phyloP scores from a whole-genome alignment of 1,140 invertebrate species.

The Pseudachorutes palmiensis region DNA sequence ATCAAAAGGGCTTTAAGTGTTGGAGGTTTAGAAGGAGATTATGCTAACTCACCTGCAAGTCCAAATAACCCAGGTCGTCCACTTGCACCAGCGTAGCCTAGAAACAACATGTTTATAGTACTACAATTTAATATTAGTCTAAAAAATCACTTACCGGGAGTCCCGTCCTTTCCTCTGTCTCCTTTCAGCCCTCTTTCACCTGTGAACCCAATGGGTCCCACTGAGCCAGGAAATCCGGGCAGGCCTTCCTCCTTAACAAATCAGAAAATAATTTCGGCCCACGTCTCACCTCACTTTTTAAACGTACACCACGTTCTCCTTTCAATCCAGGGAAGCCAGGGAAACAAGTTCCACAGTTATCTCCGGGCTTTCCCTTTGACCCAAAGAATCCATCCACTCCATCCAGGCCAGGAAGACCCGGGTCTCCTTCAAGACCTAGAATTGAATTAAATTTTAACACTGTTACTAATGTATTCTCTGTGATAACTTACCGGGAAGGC shows the following conservation, averaged over 20 bases:
- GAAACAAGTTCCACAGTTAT: constrained; percentile 29
- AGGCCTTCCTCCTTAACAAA: constrained; percentile 12
- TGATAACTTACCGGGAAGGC: constrained; percentile 20
- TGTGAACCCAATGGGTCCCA: constrained; percentile 18
- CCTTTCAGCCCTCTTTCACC: constrained; percentile 28
- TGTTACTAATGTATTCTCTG: neutral
- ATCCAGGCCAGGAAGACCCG: constrained; percentile 17
- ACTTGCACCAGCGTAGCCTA: constrained; percentile 19
- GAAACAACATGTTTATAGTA: neutral
- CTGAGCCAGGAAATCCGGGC: constrained; percentile 6
- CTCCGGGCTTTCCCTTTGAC: constrained; percentile 19
- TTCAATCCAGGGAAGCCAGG: constrained; percentile 30
- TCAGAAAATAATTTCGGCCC: neutral
- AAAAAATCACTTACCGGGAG: neutral
- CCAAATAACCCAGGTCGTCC: constrained; percentile 27
- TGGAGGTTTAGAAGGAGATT: neutral
- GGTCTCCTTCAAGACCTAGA: neutral
- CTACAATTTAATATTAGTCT: neutral
- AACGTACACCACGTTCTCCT: constrained; percentile 20
- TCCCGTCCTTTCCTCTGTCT: neutral
- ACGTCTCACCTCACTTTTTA: no score
- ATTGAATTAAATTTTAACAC: neutral
- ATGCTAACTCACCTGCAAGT: constrained; percentile 18
- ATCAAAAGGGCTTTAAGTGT: constrained; percentile 1
- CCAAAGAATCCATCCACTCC: constrained; percentile 9